These are phyloP conservation scores for Opisthograptis luteolata DNA, from an alignment of 2,888 invertebrate genomes.

Conservation along the genomic window DNA sequence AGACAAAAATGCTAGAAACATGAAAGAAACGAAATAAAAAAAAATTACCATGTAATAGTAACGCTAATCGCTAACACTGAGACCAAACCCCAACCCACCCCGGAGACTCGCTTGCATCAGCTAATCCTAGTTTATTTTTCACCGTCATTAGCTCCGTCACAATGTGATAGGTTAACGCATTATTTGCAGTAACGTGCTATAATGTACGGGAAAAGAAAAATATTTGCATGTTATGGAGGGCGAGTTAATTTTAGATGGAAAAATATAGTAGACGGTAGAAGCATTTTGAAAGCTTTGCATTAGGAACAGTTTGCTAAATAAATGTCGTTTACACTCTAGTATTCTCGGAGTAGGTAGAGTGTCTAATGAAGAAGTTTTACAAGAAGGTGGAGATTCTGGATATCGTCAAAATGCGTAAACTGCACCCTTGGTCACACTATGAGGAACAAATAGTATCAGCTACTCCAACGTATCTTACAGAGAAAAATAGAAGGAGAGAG, in stretches of 20 bases:
- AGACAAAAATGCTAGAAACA: not conserved
- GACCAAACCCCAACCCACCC: slow-evolving; percentile 13
- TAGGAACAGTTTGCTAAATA: too few species aligned
- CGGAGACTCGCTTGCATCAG: slow-evolving; percentile 50
- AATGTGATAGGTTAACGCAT: slow-evolving; percentile 56
- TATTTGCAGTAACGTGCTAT: slow-evolving; percentile 49
- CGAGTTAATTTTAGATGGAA: slow-evolving; percentile 34
- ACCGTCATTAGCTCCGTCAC: slow-evolving; percentile 57
- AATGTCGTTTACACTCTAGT: too few species aligned
- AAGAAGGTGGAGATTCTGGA: too few species aligned
- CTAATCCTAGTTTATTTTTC: slow-evolving; percentile 59
- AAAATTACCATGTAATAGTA: too few species aligned
- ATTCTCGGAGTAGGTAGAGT: too few species aligned
- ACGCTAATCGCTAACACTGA: not conserved
- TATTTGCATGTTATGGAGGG: slow-evolving; percentile 21
- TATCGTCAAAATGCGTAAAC: too few species aligned
- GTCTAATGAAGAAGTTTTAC: too few species aligned
- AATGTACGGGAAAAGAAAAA: slow-evolving; percentile 32
- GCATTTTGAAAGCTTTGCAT: slow-evolving; percentile 6
- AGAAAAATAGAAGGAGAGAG: too few species aligned
- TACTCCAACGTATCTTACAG: too few species aligned
- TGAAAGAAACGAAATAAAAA: not conserved
- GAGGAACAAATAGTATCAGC: too few species aligned
- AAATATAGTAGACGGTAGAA: slow-evolving; percentile 11
- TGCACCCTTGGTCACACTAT: too few species aligned